Evolutionary conservation across 2,113 vertebrate genomes (phyloP).

Genomic region (Panurus biarmicus): DNA sequence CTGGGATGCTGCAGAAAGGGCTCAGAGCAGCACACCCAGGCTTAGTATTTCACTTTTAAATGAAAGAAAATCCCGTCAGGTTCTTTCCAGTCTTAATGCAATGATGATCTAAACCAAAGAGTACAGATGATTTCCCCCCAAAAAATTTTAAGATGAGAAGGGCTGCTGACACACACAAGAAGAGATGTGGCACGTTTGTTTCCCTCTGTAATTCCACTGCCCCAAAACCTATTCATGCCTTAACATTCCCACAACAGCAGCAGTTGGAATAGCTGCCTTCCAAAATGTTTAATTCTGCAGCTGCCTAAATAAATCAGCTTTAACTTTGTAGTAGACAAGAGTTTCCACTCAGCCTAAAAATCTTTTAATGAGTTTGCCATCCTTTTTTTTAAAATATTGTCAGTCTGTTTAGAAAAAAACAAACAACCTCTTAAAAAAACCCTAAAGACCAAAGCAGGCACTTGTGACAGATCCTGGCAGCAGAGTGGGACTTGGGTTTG

Average conservation of each 20-base stretch:
- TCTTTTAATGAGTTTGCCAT: not conserved
- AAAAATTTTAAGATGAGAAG: not conserved
- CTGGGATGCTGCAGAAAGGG: not conserved
- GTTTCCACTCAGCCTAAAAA: not conserved
- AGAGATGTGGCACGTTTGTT: not conserved
- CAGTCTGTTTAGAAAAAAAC: not conserved
- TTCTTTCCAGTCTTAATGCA: not conserved
- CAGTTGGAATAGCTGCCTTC: not conserved
- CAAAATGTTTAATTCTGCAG: not conserved
- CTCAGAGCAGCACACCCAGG: not conserved
- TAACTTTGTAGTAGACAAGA: not conserved
- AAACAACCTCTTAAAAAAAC: not conserved
- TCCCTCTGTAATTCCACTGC: not conserved
- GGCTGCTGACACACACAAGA: not conserved
- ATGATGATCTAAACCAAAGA: not conserved
- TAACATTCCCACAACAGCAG: not conserved
- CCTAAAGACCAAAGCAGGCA: not conserved
- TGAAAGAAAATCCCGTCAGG: not conserved
- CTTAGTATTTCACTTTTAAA: not conserved
- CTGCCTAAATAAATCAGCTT: not conserved
- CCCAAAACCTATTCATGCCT: not conserved
- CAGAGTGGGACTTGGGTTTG: not conserved
- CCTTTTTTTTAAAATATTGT: not conserved
- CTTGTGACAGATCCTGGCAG: not conserved
- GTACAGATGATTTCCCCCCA: not conserved